Evolutionary conservation across 2,113 vertebrate species (phyloP), one percentile per base, ranked within the genome.

Genomic region (Muscicapa adusta): DNA sequence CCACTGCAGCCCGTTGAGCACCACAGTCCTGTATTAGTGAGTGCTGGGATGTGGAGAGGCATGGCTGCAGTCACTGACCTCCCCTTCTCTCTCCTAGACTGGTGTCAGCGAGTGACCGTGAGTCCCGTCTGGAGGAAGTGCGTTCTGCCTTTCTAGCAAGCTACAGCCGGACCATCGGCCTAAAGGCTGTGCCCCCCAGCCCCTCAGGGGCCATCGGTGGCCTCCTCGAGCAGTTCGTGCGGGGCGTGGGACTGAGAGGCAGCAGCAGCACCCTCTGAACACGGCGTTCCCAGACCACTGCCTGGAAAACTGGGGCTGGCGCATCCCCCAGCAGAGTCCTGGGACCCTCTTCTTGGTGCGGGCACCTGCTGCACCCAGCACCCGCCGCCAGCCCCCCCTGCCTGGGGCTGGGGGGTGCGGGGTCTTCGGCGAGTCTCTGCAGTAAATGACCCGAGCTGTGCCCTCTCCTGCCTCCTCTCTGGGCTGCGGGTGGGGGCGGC

Each of bases 211-310:
- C 99, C 80, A 99, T 99, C 45, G 98, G 99, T 1, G 99, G 99
- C 62, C 98, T 99, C 82, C 98, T 99, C 60, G 99, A 99, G 97
- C 99, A 99, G 97, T 99, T 99, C 4, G 99, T 98, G 56, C 98
- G 99, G 3, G 99, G 99, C 0, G 99, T 99, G 2, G 99, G 99
- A 81, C 98, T 99, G 66, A 98, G 99, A 86, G 97, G 98, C 94
- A 99, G 98, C 94, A 99, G 98, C 90, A 93, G 97, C 95, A 98
- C 99, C 12, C 97, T 99, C 81, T 99, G 98, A 99, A 68, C 29
- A 5, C 14, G 1, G 12, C 4, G 0, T 29, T 85, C 33, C 61
- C 4, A 4, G 14, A 74, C 29, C 16, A 3, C 56, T 71, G 71
- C 47, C 79, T 71, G 77, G 45, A 67, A 50, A 34, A 33, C 33